Percentiles rank a stretch among this genome's conserved stretches.
Conservation (phyloP, 2,113 vertebrate species). For the Myotis davidii region DNA sequence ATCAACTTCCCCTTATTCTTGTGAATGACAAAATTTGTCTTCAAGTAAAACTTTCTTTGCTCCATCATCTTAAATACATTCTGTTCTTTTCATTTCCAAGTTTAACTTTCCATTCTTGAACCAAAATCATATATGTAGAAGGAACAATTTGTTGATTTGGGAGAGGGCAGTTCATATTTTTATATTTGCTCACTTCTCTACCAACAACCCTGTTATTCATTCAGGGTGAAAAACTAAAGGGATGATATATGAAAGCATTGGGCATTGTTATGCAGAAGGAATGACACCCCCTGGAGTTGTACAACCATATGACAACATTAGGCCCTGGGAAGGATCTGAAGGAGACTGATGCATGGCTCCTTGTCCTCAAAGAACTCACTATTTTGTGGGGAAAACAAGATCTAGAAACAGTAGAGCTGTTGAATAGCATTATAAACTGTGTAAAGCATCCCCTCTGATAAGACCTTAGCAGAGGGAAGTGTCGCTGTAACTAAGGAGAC, state of each 20-base stretch:
- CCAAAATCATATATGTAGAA: constrained; percentile 13
- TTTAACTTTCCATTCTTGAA: constrained; percentile 46
- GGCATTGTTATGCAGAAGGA: neutral
- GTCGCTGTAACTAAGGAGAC: neutral
- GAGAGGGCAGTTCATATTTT: neutral
- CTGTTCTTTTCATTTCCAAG: constrained; percentile 37
- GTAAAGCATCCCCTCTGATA: neutral
- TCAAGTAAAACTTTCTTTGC: constrained; percentile 59
- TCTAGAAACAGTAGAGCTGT: neutral
- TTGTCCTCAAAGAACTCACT: neutral
- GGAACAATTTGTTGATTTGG: constrained; percentile 26
- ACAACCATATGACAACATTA: neutral
- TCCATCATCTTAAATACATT: constrained; percentile 40
- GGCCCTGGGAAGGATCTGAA: neutral
- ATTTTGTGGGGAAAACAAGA: neutral
- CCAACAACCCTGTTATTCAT: neutral
- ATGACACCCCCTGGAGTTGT: neutral
- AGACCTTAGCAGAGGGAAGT: neutral
- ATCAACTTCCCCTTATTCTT: constrained; percentile 24
- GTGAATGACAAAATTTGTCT: constrained; percentile 46
- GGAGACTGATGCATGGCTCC: neutral
- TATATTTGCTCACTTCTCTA: neutral
- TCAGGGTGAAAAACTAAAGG: neutral
- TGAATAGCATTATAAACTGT: neutral
- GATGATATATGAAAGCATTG: neutral